Evolutionary conservation across 2,113 vertebrate species (phyloP).

Genomic region (Thomomys bottae): DNA sequence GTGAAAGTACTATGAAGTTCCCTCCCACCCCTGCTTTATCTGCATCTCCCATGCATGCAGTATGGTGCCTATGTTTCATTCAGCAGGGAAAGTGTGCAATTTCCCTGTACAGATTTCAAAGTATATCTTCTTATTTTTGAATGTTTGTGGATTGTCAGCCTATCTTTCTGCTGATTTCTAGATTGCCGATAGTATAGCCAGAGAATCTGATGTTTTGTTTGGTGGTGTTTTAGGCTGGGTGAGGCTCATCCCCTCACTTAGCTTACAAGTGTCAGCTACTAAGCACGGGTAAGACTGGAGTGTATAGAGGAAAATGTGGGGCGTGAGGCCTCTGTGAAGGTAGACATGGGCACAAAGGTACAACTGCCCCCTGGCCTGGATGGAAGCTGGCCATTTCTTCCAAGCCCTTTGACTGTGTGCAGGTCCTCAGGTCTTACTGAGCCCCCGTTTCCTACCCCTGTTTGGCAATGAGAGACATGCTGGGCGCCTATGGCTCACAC

Average conservation of each 20-base stretch:
- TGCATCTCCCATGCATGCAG: neutral
- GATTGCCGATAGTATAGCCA: neutral
- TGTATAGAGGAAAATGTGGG: neutral
- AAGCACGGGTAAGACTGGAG: neutral
- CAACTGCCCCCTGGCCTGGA: neutral
- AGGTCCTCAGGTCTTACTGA: neutral
- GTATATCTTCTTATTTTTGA: neutral
- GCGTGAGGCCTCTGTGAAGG: neutral
- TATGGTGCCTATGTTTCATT: neutral
- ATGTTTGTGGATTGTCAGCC: neutral
- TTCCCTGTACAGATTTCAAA: neutral
- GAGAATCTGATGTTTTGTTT: neutral
- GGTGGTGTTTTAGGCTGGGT: neutral
- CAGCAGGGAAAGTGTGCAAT: neutral
- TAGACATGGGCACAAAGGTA: rapidly evolving
- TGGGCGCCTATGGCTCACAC: too few species aligned
- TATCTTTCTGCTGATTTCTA: neutral
- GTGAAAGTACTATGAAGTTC: neutral
- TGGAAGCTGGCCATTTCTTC: neutral
- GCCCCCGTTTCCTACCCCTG: neutral
- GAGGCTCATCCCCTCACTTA: too few species aligned
- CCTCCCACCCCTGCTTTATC: neutral
- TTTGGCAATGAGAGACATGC: neutral
- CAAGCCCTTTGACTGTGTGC: neutral
- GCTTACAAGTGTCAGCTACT: too few species aligned